A percentile compares a stretch with the other conserved stretches of the same genome.
Evolutionary conservation across 2,888 invertebrate genomes (phyloP).

Genomic region (Drosophila macrospina): DNA sequence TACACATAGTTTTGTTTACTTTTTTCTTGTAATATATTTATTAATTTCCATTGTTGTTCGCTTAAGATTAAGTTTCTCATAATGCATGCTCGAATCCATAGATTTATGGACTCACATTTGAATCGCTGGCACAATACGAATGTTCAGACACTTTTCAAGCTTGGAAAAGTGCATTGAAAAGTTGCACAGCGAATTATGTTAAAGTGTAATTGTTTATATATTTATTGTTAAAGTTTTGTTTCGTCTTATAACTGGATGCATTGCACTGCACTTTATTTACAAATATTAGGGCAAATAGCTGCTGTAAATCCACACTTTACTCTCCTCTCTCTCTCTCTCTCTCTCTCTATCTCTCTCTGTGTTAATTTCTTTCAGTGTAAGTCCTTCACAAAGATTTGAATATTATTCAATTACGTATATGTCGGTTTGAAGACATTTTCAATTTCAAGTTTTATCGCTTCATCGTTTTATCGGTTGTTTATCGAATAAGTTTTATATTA

Average conservation of each 20-base stretch:
- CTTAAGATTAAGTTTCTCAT: constrained; percentile 63
- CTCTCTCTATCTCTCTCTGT: background rate
- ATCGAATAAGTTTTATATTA: constrained; percentile 22
- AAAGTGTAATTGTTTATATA: constrained; percentile 19
- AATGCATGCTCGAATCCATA: constrained; percentile 46
- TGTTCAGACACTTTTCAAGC: constrained; percentile 27
- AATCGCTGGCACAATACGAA: constrained; percentile 21
- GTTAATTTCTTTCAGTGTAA: constrained; percentile 22
- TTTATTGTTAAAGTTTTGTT: constrained; percentile 34
- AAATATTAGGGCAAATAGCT: constrained; percentile 37
- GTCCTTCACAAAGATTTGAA: constrained; percentile 64
- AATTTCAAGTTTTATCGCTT: no score
- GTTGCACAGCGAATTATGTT: constrained; percentile 20
- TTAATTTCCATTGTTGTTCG: constrained; percentile 68
- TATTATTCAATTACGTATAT: constrained; percentile 82
- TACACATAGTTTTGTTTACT: constrained; percentile 1
- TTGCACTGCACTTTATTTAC: constrained; percentile 56
- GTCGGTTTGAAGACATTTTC: constrained; percentile 44
- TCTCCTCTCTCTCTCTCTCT: background rate
- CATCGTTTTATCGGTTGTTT: constrained; percentile 45
- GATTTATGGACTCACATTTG: constrained; percentile 33
- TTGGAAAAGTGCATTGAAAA: constrained; percentile 26
- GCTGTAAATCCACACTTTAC: constrained; percentile 2
- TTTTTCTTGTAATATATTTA: constrained; percentile 48
- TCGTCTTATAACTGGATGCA: constrained; percentile 44